Evolutionary conservation across 1,140 invertebrate species (phyloP), one percentile per base, ranked within the genome.

Genomic region (Heliothis virescens): DNA sequence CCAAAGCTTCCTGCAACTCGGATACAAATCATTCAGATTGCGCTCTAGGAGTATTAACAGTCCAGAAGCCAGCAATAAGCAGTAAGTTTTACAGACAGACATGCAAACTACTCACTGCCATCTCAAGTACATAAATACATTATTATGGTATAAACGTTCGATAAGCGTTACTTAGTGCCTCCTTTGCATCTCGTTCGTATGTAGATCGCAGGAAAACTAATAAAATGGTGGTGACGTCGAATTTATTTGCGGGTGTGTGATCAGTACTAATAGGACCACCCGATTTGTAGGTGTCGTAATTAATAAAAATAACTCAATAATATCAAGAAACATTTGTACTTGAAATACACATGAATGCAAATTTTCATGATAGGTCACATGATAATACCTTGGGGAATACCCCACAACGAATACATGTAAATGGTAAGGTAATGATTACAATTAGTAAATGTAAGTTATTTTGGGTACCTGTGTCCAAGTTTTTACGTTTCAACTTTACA

Each of bases 61-160:
- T 10, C 34, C 41, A 48, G 16, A 13, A 65, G 34, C 11, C 9
- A 48, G 48, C 63, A 67, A 16, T 12, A 67, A 11, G n/a, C 7
- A 48, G 63, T 67, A 21, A 67, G 16, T 67, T 48, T 1, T 48
- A 67, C 41, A n/a, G 41, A 67, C 10, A 67, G 34, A 41, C 16
- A 48, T 67, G 47, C 41, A 50, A 67, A 67, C 63, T 48, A 67
- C 34, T 67, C 63, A 48, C 47, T 41, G 63, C 48, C 63, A 11
- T n/a, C 18, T 48, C 34, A 4, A 67, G n/a, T 48, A n/a, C 41
- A 16, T 16, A 48, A 67, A 67, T 48, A 48, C 63, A 48, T 67
- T 67, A 67, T 67, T 67, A 67, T 67, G 48, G 63, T 41, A 67
- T 48, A 41, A 48, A 18, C 18, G 41, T 67, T 67, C 41, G 63